Evolutionary conservation across 2,797 vertebrate genomes (phyloP).

Genomic region (Okamejei kenojei): DNA sequence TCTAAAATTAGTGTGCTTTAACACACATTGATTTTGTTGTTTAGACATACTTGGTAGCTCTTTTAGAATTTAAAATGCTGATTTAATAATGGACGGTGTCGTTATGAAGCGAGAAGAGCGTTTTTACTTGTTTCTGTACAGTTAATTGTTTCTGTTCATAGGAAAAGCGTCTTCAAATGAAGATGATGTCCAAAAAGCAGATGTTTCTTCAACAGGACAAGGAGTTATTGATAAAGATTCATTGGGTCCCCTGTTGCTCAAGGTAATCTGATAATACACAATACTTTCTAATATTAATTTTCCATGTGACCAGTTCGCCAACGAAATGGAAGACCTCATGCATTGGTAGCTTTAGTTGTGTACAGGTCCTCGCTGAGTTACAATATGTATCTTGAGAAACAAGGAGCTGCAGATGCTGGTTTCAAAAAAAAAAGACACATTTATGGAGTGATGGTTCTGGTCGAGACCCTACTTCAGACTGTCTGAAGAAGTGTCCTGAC

Average conservation of each 20-base stretch:
- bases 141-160: slow-evolving; percentile 46
- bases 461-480: too few species aligned
- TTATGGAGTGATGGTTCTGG: too few species aligned
- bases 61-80: not conserved
- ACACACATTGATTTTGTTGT: too few species aligned
- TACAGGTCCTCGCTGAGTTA: too few species aligned
- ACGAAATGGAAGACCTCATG: not conserved
- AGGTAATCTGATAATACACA: slow-evolving; percentile 62
- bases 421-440: too few species aligned
- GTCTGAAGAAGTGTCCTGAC: too few species aligned
- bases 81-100: not conserved
- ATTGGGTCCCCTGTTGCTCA: slow-evolving; percentile 85
- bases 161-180: slow-evolving; percentile 82
- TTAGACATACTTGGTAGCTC: not conserved
- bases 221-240: slow-evolving; percentile 98
- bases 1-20: not conserved
- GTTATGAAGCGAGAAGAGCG: not conserved
- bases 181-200: slow-evolving; percentile 96
- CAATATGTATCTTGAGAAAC: too few species aligned
- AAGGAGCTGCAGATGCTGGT: too few species aligned
- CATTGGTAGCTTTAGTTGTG: not conserved
- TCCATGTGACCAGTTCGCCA: not conserved
- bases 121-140: not conserved
- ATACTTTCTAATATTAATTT: not conserved
- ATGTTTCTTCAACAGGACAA: slow-evolving; percentile 94